Percentiles rank a stretch among this genome's conserved stretches.
Evolutionary conservation across 2,888 invertebrate genomes (phyloP).

Genomic region (Pandemis cinnamomeana): DNA sequence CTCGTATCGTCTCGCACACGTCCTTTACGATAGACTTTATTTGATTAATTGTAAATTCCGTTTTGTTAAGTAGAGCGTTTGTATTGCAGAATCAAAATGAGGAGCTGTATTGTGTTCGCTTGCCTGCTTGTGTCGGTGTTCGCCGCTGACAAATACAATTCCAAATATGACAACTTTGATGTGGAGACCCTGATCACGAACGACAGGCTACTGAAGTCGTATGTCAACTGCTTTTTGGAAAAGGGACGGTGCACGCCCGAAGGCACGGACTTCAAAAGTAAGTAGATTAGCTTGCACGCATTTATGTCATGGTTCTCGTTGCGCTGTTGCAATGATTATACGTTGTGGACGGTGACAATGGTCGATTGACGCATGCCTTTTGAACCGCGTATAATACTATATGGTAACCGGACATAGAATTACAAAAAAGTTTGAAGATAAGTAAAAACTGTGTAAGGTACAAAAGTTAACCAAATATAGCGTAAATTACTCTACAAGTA

Average conservation of each 20-base stretch:
- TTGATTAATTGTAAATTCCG: constrained; percentile 40
- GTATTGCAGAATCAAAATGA: constrained; percentile 64
- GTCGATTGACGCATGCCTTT: neutral
- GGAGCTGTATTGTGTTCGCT: constrained; percentile 61
- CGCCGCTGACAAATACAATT: constrained; percentile 84
- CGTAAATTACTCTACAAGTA: too few relatives aligned
- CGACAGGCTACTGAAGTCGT: constrained; percentile 88
- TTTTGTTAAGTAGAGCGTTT: constrained; percentile 42
- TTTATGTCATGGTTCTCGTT: neutral
- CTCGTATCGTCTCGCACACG: constrained; percentile 54
- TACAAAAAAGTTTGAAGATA: too few relatives aligned
- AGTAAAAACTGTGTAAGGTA: too few relatives aligned
- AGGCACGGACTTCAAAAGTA: constrained; percentile 89
- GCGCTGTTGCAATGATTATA: neutral
- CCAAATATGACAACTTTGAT: constrained; percentile 90
- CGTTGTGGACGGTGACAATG: neutral
- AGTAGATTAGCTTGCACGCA: constrained; percentile 58
- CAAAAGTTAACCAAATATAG: too few relatives aligned
- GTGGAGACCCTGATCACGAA: constrained; percentile 88
- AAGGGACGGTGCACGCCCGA: constrained; percentile 89
- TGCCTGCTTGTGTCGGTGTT: constrained; percentile 66
- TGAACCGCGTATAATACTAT: neutral
- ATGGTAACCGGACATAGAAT: too few relatives aligned
- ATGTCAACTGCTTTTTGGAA: constrained; percentile 88
- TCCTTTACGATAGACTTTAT: constrained; percentile 23